A percentile compares a stretch with the other conserved stretches of the same genome.
Conservation (phyloP, 2,888 invertebrate genomes). For the Gerosis bhagava region DNA sequence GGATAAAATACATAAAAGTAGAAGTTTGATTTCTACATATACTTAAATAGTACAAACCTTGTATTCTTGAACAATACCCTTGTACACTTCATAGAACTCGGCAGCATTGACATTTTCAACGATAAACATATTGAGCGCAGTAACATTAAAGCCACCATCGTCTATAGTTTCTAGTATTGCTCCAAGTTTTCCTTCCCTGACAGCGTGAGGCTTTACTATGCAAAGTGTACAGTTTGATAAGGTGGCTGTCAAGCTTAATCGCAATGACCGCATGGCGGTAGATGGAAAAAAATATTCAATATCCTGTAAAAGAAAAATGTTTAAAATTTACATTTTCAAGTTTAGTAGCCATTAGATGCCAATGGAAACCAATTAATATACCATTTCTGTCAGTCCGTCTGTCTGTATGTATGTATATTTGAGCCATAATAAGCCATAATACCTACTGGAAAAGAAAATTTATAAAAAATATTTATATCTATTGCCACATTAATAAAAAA, state of each 20-base stretch:
- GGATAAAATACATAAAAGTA: too few relatives aligned
- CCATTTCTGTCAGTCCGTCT: too few relatives aligned
- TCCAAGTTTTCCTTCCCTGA: conserved; percentile 89
- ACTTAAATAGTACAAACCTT: conserved; percentile 71
- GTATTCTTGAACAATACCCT: conserved; percentile 92
- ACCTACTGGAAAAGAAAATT: too few relatives aligned
- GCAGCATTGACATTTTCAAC: conserved; percentile 92
- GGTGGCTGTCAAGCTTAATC: conserved; percentile 77
- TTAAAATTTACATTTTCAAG: too few relatives aligned
- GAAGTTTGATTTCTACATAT: too few relatives aligned
- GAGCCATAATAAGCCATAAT: too few relatives aligned
- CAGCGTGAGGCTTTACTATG: conserved; percentile 94
- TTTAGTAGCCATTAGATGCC: too few relatives aligned
- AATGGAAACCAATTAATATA: too few relatives aligned
- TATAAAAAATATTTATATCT: too few relatives aligned
- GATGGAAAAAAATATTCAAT: conserved; percentile 85
- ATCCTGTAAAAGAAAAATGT: conserved; percentile 66
- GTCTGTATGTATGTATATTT: too few relatives aligned
- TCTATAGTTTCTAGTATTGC: conserved; percentile 86
- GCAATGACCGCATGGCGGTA: conserved; percentile 52
- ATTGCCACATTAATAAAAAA: too few relatives aligned
- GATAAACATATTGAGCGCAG: conserved; percentile 90
- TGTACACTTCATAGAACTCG: conserved; percentile 96
- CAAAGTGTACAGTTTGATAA: conserved; percentile 89
- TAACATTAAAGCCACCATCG: conserved; percentile 89